Evolutionary conservation across 2,113 vertebrate genomes (phyloP).

Genomic region (Hippocampus abdominalis): DNA sequence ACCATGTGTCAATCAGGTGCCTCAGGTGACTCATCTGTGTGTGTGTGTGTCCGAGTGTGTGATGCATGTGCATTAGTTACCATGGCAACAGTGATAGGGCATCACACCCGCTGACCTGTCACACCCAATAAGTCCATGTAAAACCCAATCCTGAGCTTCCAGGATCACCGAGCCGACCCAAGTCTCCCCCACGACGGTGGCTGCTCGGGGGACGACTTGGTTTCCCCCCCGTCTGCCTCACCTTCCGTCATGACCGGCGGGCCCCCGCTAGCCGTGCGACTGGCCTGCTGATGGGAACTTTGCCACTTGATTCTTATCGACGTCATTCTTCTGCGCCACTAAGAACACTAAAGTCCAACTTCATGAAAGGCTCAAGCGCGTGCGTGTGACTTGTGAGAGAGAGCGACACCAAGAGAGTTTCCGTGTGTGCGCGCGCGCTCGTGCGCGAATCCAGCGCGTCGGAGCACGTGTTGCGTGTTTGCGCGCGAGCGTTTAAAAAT

Average conservation of each 20-base stretch:
- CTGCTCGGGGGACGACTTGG: too few species aligned
- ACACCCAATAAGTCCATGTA: neutral
- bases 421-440: neutral
- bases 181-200: too few species aligned
- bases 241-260: too few species aligned
- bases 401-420: neutral
- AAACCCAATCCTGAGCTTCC: neutral
- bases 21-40: slow-evolving; percentile 17
- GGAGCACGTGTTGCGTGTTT: neutral
- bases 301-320: neutral
- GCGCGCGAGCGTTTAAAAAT: neutral
- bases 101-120: neutral
- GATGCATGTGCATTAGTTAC: neutral
- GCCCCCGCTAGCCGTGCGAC: neutral
- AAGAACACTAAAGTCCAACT: slow-evolving; percentile 1
- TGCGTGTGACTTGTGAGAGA: neutral
- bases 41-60: neutral
- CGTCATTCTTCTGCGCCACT: neutral
- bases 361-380: slow-evolving; percentile 28
- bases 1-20: slow-evolving; percentile 40
- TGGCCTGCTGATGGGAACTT: neutral
- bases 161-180: too few species aligned
- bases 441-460: too few species aligned
- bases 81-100: neutral
- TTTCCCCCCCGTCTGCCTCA: too few species aligned